Evolutionary conservation across 2,888 invertebrate genomes (phyloP).

Genomic region (Sialis lutaria): DNA sequence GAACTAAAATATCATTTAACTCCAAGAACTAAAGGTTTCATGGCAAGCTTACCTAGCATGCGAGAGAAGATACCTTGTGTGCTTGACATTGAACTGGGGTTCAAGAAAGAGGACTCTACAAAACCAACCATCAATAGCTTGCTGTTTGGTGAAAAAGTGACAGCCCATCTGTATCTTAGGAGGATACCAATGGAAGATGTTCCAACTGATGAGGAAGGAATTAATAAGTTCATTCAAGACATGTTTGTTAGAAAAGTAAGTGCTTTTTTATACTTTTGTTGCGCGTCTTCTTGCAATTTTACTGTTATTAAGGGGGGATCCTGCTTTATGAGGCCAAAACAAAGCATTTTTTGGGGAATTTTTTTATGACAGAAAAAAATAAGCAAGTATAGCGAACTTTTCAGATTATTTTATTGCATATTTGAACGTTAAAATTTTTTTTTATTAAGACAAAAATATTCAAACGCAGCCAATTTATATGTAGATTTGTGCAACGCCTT

Average conservation of each 20-base stretch:
- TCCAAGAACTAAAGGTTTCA: constrained; percentile 91
- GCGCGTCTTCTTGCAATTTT: background rate
- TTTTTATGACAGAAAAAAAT: no score
- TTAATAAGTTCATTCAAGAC: constrained; percentile 66
- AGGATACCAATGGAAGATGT: constrained; percentile 67
- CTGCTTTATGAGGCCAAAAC: no score
- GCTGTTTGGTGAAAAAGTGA: constrained; percentile 51
- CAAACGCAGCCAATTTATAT: no score
- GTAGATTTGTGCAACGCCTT: no score
- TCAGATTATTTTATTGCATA: no score
- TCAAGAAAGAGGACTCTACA: constrained; percentile 40
- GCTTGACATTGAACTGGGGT: constrained; percentile 66
- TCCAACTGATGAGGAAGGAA: constrained; percentile 54
- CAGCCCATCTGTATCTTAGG: constrained; percentile 59
- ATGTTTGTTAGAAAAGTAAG: constrained; percentile 65
- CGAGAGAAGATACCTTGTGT: constrained; percentile 65
- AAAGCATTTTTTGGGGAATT: no score
- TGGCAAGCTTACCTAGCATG: constrained; percentile 66
- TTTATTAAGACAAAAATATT: no score
- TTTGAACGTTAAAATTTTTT: no score
- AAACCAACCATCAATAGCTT: constrained; percentile 67
- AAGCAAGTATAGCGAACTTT: no score
- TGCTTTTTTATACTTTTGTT: background rate
- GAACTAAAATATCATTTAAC: constrained; percentile 76
- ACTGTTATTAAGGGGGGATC: no score